Evolutionary conservation across 2,888 invertebrate genomes (phyloP).

Genomic region (Beris morrisii): DNA sequence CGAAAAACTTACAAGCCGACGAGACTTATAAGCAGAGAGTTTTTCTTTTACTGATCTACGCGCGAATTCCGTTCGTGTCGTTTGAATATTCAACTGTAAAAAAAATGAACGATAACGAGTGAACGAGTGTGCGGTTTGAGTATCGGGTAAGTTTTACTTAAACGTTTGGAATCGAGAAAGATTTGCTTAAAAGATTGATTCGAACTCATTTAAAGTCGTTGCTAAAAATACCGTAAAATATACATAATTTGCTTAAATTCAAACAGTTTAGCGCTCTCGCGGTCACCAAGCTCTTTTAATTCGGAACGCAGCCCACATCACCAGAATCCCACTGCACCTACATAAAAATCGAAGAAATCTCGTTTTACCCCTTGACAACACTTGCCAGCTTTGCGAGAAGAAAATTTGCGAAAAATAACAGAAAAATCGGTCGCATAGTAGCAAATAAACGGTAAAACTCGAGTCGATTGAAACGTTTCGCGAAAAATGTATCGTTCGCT

Average conservation of each 20-base stretch:
- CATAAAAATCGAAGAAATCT: conserved; percentile 35
- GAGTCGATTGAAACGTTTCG: not conserved
- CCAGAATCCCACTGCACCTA: not conserved
- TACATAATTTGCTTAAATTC: too few species aligned
- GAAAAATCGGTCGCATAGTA: not conserved
- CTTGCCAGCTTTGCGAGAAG: conserved; percentile 32
- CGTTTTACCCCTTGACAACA: conserved; percentile 36
- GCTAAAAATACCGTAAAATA: too few species aligned
- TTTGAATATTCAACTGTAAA: conserved; percentile 2
- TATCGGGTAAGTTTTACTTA: not conserved
- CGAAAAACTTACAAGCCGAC: too few species aligned
- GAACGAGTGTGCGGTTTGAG: not conserved
- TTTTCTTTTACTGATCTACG: not conserved
- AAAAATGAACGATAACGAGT: too few species aligned
- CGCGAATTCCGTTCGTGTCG: conserved; percentile 10
- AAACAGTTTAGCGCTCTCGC: too few species aligned
- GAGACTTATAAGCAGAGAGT: too few species aligned
- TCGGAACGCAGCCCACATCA: not conserved
- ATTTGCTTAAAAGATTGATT: too few species aligned
- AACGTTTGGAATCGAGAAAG: too few species aligned
- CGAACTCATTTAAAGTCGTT: too few species aligned
- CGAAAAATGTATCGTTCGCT: conserved; percentile 1
- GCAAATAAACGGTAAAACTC: not conserved
- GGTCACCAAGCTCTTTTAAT: too few species aligned
- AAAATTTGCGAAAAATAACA: not conserved